Conservation (phyloP, 2,888 invertebrate species). For the Pantelozetes paolii region DNA sequence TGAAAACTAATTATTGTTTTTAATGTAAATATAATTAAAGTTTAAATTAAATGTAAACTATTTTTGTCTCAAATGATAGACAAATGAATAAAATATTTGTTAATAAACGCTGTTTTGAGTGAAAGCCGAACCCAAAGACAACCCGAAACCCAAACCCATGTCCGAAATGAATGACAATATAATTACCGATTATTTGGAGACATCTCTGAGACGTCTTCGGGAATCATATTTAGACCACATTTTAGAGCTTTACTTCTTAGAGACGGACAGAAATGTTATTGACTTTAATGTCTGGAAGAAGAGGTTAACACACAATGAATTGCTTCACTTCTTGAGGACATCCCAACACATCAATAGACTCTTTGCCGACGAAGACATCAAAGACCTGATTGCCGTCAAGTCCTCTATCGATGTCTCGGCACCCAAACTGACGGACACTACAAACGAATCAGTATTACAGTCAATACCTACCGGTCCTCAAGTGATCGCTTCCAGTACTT, state of each 20-base stretch:
- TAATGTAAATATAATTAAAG: too few relatives aligned
- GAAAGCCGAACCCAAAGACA: not conserved
- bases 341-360: conserved; percentile 57
- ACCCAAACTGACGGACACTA: not conserved
- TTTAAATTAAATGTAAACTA: too few relatives aligned
- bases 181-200: not conserved
- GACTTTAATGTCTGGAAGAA: conserved; percentile 81
- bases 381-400: conserved; percentile 26
- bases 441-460: not conserved
- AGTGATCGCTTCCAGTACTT: not conserved
- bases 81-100: too few relatives aligned
- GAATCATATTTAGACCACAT: conserved; percentile 53
- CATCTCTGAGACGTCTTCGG: conserved; percentile 51
- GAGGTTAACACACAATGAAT: conserved; percentile 67
- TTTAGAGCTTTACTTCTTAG: conserved; percentile 79
- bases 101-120: not conserved
- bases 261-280: conserved; percentile 79
- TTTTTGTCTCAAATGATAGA: too few relatives aligned
- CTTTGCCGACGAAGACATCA: conserved; percentile 59
- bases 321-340: conserved; percentile 69
- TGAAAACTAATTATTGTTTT: too few relatives aligned
- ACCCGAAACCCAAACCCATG: not conserved
- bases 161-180: not conserved
- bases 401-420: conserved; percentile 30
- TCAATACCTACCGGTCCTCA: not conserved